A percentile compares a stretch with the other conserved stretches of the same genome.
Evolutionary conservation across 2,113 vertebrate genomes (phyloP).

Genomic region (Odobenus rosmarus): DNA sequence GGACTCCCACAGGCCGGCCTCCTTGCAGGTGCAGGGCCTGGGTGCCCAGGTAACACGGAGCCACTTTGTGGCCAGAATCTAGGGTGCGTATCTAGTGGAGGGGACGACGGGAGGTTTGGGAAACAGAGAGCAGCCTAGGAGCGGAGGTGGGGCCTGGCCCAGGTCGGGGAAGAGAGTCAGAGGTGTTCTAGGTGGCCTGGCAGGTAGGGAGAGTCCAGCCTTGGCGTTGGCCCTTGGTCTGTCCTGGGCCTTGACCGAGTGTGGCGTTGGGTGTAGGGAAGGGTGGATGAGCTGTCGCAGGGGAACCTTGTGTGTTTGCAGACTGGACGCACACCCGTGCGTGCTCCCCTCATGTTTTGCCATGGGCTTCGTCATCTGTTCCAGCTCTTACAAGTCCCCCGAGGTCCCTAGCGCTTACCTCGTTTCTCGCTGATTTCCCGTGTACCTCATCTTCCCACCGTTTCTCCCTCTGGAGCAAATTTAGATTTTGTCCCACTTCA

Average conservation of each 20-base stretch:
- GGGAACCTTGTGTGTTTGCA: fast-evolving
- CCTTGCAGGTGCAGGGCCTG: neutral
- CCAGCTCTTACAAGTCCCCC: neutral
- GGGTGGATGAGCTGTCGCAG: neutral
- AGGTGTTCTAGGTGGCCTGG: neutral
- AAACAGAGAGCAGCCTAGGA: neutral
- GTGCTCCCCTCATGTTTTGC: neutral
- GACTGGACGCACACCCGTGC: fast-evolving
- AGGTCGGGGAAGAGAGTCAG: neutral
- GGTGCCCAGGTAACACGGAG: fast-evolving
- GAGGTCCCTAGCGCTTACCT: neutral
- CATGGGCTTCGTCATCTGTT: fast-evolving
- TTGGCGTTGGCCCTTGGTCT: neutral
- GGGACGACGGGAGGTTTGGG: neutral
- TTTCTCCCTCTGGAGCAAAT: neutral
- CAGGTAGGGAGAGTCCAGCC: neutral
- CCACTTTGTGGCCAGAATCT: neutral
- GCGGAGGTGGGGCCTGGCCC: neutral
- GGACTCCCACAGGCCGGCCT: neutral
- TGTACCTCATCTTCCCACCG: fast-evolving
- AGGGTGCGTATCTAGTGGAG: fast-evolving
- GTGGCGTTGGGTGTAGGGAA: fast-evolving
- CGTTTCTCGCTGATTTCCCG: neutral
- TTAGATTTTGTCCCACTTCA: neutral
- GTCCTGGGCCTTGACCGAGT: neutral